Conservation (phyloP, 2,888 invertebrate genomes). For the Leptodirus hochenwartii region DNA sequence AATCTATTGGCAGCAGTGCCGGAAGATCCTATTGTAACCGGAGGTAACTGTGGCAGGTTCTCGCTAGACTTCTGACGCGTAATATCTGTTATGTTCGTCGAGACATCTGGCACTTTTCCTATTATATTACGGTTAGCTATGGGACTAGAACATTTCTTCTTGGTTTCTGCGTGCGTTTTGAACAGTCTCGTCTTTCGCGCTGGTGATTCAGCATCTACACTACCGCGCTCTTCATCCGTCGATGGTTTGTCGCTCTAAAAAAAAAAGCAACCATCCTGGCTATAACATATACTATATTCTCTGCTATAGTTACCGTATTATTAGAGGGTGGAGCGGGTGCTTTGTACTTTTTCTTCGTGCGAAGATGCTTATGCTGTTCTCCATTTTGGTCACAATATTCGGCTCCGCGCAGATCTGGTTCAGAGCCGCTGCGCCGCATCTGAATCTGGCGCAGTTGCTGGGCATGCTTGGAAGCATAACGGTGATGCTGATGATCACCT, state of each 20-base stretch:
- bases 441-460: constrained; percentile 14
- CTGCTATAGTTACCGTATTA: constrained; percentile 4
- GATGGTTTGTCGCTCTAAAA: no score
- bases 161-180: constrained; percentile 56
- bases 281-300: no score
- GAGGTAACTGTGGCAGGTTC: neutral
- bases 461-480: no score
- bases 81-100: constrained; percentile 2
- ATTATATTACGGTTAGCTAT: constrained; percentile 16
- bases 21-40: neutral
- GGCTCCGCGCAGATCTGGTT: constrained; percentile 41
- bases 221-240: no score
- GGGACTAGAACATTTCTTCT: constrained; percentile 29
- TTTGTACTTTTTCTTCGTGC: constrained; percentile 56
- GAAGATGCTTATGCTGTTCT: no score
- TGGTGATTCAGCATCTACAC: constrained; percentile 17
- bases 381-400: no score
- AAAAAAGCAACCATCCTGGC: no score
- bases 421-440: constrained; percentile 49
- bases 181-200: constrained; percentile 46
- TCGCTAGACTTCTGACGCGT: neutral
- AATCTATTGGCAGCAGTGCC: no score
- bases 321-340: constrained; percentile 41
- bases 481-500: constrained; percentile 8
- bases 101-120: constrained; percentile 6